Evolutionary conservation across 1,140 invertebrate genomes (phyloP).

Genomic region (Drosophila parabipectinata): DNA sequence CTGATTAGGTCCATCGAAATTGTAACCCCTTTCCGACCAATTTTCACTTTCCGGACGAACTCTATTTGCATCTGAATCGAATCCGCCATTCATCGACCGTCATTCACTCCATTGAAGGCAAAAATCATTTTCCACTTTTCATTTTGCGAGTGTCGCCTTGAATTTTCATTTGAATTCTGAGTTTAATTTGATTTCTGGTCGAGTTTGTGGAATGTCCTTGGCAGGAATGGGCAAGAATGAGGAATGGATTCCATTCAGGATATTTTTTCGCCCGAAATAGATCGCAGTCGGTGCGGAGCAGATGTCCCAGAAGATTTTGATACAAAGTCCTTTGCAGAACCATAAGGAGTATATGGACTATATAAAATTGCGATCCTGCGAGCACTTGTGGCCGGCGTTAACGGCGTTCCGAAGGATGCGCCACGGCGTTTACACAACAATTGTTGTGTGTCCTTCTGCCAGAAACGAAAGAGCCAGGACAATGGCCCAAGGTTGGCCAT

Average conservation of each 20-base stretch:
- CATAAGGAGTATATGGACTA: neutral
- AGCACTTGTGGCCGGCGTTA: conserved; percentile 56
- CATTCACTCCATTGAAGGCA: conserved; percentile 14
- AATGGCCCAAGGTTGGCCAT: conserved; percentile 43
- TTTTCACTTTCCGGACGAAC: neutral
- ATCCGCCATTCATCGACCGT: neutral
- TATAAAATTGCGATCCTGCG: conserved; percentile 2
- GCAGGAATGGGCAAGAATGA: conserved; percentile 37
- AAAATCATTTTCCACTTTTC: conserved; percentile 12
- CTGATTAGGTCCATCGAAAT: too few species aligned
- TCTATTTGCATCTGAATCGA: neutral
- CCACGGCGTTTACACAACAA: conserved; percentile 68
- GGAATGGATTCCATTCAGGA: conserved; percentile 29
- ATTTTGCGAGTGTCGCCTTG: neutral
- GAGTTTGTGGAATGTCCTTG: conserved; percentile 7
- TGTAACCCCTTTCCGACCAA: too few species aligned
- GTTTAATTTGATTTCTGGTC: conserved; percentile 9
- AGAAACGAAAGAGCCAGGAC: conserved; percentile 20
- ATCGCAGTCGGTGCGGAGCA: conserved; percentile 36
- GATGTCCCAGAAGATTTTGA: conserved; percentile 6
- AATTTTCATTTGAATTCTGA: conserved; percentile 6
- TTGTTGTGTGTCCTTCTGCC: conserved; percentile 14
- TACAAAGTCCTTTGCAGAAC: neutral
- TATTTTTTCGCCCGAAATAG: conserved; percentile 19
- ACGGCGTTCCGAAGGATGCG: conserved; percentile 59